A percentile compares a stretch with the other conserved stretches of the same genome.
These are phyloP conservation scores for Eptesicus fuscus DNA, from an alignment of 2,113 vertebrate genomes.

Conservation along the genomic window DNA sequence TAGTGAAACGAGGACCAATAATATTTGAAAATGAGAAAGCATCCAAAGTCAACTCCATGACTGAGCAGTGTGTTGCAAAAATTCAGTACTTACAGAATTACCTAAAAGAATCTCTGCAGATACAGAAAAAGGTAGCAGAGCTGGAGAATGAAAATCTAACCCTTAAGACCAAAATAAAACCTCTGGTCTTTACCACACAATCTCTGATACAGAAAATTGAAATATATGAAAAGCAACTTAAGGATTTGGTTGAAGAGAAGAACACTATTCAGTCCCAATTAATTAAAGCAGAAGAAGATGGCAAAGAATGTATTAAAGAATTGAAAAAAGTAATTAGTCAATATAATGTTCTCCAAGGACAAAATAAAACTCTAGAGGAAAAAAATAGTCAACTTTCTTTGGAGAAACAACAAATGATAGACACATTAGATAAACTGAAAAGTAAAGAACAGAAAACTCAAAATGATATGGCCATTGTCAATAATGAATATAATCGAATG, in stretches of 20 bases:
- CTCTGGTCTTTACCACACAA: conserved; percentile 62
- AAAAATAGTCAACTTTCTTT: conserved; percentile 66
- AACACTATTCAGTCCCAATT: conserved; percentile 66
- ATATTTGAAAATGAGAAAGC: conserved; percentile 51
- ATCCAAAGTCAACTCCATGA: conserved; percentile 34
- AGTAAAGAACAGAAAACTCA: conserved; percentile 66
- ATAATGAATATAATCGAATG: conserved; percentile 58
- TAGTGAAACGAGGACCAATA: neutral
- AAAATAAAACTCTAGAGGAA: conserved; percentile 72
- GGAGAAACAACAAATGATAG: conserved; percentile 72
- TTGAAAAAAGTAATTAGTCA: conserved; percentile 73
- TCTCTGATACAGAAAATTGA: conserved; percentile 69
- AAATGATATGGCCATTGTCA: conserved; percentile 51
- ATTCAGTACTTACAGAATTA: conserved; percentile 69
- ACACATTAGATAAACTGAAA: conserved; percentile 65
- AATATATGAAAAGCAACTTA: conserved; percentile 62
- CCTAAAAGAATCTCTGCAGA: conserved; percentile 62
- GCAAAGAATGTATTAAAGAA: conserved; percentile 72
- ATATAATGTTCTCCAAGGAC: conserved; percentile 72
- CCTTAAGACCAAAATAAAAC: conserved; percentile 64
- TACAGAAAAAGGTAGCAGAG: conserved; percentile 57
- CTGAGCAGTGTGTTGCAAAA: conserved; percentile 65
- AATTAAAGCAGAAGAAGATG: conserved; percentile 68
- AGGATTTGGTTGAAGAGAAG: conserved; percentile 73
- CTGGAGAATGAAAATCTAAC: conserved; percentile 66